Evolutionary conservation across 1,140 invertebrate species (phyloP).

Genomic region (Drosophila kepulauana): DNA sequence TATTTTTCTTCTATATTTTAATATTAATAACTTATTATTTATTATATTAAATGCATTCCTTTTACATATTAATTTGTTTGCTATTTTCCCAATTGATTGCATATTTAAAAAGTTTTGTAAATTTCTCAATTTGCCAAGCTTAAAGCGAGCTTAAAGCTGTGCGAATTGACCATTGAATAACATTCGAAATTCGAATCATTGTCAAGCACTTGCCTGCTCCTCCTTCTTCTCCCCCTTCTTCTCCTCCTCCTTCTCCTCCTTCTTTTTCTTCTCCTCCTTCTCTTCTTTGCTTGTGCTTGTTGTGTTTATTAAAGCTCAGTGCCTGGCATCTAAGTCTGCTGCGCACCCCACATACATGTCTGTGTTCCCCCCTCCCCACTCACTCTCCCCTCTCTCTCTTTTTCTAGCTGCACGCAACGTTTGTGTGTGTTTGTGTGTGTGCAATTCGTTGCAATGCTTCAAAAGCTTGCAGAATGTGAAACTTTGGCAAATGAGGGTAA

Average conservation of each 20-base stretch:
- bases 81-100: too few species aligned
- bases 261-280: background rate
- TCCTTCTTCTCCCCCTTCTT: background rate
- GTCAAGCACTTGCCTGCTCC: too few species aligned
- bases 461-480: constrained; percentile 30
- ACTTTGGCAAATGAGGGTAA: constrained; percentile 40
- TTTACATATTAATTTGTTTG: too few species aligned
- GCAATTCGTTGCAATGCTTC: constrained; percentile 46
- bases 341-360: background rate
- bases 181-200: too few species aligned
- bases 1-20: too few species aligned
- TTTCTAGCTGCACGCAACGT: background rate
- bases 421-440: constrained; percentile 31
- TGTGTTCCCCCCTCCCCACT: background rate
- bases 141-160: too few species aligned
- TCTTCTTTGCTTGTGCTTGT: constrained; percentile 17
- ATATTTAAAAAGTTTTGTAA: too few species aligned
- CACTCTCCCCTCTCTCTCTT: background rate
- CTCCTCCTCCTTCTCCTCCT: background rate
- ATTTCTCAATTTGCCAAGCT: too few species aligned
- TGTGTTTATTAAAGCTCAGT: constrained; percentile 36
- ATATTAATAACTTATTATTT: too few species aligned
- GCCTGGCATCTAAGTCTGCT: constrained; percentile 28
- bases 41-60: too few species aligned
- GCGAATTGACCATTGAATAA: too few species aligned